Evolutionary conservation across 2,888 invertebrate species (phyloP), one percentile per base, ranked within the genome.

Genomic region (Noctua janthe): DNA sequence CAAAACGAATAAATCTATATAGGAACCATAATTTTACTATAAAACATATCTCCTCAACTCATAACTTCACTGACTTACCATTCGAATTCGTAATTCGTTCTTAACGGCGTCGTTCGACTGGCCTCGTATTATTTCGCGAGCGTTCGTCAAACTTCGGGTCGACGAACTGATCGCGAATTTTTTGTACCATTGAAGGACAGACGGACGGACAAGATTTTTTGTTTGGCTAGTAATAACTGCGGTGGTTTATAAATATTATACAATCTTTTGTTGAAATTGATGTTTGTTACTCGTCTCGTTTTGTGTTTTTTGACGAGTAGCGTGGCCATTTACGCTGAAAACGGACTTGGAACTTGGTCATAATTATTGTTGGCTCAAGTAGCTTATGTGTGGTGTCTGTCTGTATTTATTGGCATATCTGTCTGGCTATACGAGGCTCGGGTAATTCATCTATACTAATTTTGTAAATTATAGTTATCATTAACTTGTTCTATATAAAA

Each of bases 151-250:
- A 49, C 59, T 77, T 86, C 76, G 78, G 89, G 89, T 89, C 88
- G 82, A 47, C 80, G 90, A 89, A 86, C 89, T 77, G 47, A 20
- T 73, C 17, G 67, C 62, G 43, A 47, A 54, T 84, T 91, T 90
- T 90, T 91, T 91, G 78, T 80, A 20, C 71, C n/a, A 75, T 72
- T 59, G 91, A 91, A 90, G 89, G 91, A 91, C 91, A 88, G 72
- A 84, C 83, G 15, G 20, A 29, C 76, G 77, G 84, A 83, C 81
- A 64, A 47, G 51, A 17, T 83, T 78, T 81, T 89, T 88, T 89
- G 73, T 85, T 81, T 62, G 77, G 17, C 51, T 86, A 56, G 56
- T 66, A 76, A 71, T 75, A 76, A 70, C 59, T n/a, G 71, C 4
- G 29, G 51, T 66, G 64, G 10, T 71, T 47, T 83, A 66, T 59